Evolutionary conservation across 1,140 invertebrate species (phyloP), one percentile per base, ranked within the genome.

Genomic region (Elysia chlorotica): DNA sequence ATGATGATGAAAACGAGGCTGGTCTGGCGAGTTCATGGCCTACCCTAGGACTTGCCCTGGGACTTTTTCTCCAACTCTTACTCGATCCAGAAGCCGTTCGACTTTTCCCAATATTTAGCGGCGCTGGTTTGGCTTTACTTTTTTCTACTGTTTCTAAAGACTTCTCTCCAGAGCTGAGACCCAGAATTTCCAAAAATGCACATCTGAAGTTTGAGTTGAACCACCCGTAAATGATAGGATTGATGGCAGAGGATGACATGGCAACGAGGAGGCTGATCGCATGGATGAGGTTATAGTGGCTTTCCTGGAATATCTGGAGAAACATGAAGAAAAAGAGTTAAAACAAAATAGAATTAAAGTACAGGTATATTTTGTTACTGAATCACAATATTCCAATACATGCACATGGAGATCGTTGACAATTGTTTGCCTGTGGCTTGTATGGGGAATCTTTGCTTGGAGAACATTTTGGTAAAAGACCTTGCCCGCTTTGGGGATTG

Each of bases 261-360:
- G 90, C 90, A 23, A 90, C 81, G 0, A 90, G 80, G 74, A 91
- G 89, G 71, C 89, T 90, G 6, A 89, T 77, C 5, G 90, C 90
- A 76, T 90, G 91, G 1, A 87, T 82, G 25, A 88, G 81, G 77
- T 88, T 89, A 41, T 90, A 81, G 36, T 87, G 78, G 48, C 73
- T 71, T 48, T 82, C 75, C 14, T 78, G 36, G 73, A 88, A 81
- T 17, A 80, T 33, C 81, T 76, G 68, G 70, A 81, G 66, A 48
- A 10, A n/a, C n/a, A n/a, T n/a, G n/a, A n/a, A n/a, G n/a, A n/a
- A n/a, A n/a, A n/a, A n/a, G n/a, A n/a, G n/a, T n/a, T n/a, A n/a
- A n/a, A n/a, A n/a, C n/a, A n/a, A n/a, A n/a, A n/a, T n/a, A n/a
- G n/a, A n/a, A n/a, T n/a, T n/a, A n/a, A n/a, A n/a, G n/a, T n/a